A percentile compares a stretch with the other conserved stretches of the same genome.
Evolutionary conservation across 2,113 vertebrate species (phyloP).

Genomic region (Leptosomus discolor): DNA sequence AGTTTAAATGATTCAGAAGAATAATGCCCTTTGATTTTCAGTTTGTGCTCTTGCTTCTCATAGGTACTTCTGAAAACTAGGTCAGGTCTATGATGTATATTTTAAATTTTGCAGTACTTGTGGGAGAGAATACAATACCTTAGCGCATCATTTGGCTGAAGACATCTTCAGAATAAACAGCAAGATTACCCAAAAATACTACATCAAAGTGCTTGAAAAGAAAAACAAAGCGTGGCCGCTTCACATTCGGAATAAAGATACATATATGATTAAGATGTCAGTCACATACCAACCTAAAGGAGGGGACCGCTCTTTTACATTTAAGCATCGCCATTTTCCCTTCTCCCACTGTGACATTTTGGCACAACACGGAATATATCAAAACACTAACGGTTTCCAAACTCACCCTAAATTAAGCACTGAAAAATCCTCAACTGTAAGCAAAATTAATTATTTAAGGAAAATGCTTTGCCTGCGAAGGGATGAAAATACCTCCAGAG

Average conservation of each 20-base stretch:
- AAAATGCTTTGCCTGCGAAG: background rate
- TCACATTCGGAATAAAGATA: background rate
- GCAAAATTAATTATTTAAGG: background rate
- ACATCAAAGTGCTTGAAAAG: background rate
- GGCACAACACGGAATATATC: background rate
- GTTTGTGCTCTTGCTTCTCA: background rate
- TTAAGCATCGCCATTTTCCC: background rate
- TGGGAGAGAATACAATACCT: background rate
- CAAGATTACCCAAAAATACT: background rate
- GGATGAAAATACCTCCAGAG: background rate
- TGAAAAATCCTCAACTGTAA: background rate
- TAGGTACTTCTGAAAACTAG: slow-evolving; percentile 15
- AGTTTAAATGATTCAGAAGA: background rate
- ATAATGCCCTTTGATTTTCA: background rate
- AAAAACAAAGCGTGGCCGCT: background rate
- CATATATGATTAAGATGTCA: background rate
- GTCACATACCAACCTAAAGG: background rate
- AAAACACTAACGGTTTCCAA: background rate
- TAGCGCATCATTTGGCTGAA: background rate
- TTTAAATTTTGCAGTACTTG: background rate
- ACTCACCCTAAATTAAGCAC: background rate
- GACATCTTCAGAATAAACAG: background rate
- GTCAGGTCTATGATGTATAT: slow-evolving; percentile 26
- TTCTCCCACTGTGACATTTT: background rate
- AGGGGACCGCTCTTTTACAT: background rate